These are phyloP conservation scores for zebrafish (Danio rerio) DNA, from an alignment of 2,113 vertebrate genomes.

Conservation along the genomic window GRCz12tu NC_133184.1:34154001-34154500, in stretches of 20 bases:
- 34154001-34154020: slow-evolving; percentile 61
- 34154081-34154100: slow-evolving; percentile 98
- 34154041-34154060: slow-evolving; percentile 31
- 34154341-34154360: slow-evolving; percentile 84
- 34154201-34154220: slow-evolving; percentile 48
- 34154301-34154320: slow-evolving; percentile 87
- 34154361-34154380: slow-evolving; percentile 77
- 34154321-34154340: slow-evolving; percentile 80
- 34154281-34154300: slow-evolving; percentile 85
- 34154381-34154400: slow-evolving; percentile 19
- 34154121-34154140: slow-evolving; percentile 95
- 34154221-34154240: slow-evolving; percentile 84
- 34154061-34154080: slow-evolving; percentile 77
- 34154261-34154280: slow-evolving; percentile 88
- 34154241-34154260: slow-evolving; percentile 87
- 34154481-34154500: slow-evolving; percentile 57
- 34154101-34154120: slow-evolving; percentile 97
- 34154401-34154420: slow-evolving; percentile 34
- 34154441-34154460: slow-evolving; percentile 33
- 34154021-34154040: slow-evolving; percentile 43
- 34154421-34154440: slow-evolving; percentile 72
- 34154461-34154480: slow-evolving; percentile 13
- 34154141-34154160: slow-evolving; percentile 99
- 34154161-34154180: slow-evolving; percentile 99
- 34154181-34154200: slow-evolving; percentile 79